phyloP scores from a whole-genome alignment of 2,888 invertebrate species.

The Eupithecia inturbata region DNA sequence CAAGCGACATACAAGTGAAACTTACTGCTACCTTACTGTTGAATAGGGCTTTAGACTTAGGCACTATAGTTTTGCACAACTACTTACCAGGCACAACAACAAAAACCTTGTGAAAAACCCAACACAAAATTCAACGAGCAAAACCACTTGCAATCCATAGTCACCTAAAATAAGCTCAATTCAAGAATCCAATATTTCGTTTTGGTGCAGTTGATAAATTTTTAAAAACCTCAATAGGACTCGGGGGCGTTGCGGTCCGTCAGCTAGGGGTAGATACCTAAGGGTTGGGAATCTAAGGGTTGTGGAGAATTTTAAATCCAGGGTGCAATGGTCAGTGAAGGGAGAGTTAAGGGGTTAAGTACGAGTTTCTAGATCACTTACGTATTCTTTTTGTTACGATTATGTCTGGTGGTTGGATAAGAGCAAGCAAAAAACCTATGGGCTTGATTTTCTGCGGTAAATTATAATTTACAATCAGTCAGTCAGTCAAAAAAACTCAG shows the following conservation, averaged over 20 bases:
- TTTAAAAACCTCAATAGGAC: slow-evolving; percentile 70
- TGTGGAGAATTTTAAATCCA: slow-evolving; percentile 35
- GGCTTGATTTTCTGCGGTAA: background rate
- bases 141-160: slow-evolving; percentile 14
- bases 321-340: slow-evolving; percentile 36
- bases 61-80: no score
- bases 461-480: background rate
- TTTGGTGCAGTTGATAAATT: slow-evolving; percentile 71
- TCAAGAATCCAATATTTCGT: slow-evolving; percentile 50
- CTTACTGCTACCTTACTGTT: no score
- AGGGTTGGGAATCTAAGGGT: slow-evolving; percentile 36
- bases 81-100: no score
- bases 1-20: no score
- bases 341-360: slow-evolving; percentile 14
- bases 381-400: background rate
- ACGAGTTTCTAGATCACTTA: background rate
- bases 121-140: background rate
- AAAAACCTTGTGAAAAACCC: background rate
- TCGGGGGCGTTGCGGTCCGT: slow-evolving; percentile 55
- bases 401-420: background rate
- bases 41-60: no score
- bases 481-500: background rate
- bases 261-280: slow-evolving; percentile 14
- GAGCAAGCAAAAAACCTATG: background rate
- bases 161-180: slow-evolving; percentile 25